Evolutionary conservation across 2,797 vertebrate species (phyloP), one percentile per base, ranked within the genome.

Genomic region (Bovichtus variegatus): DNA sequence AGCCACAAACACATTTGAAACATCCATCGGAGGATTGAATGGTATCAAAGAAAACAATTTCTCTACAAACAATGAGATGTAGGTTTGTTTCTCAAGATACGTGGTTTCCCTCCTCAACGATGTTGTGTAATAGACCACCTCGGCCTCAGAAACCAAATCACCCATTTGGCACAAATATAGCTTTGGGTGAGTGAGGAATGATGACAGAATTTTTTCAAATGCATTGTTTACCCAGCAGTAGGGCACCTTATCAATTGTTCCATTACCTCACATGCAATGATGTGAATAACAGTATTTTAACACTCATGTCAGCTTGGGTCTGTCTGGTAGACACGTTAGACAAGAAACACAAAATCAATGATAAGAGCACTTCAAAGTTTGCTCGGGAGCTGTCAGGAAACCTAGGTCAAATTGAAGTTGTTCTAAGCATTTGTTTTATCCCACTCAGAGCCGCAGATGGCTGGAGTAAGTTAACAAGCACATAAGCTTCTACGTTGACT

Each of bases 261-360:
- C 82, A 91, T 87, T 91, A 90, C 91, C 82, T 88, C 85, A 87
- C 76, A 92, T 85, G 76, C 82, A 90, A 82, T 83, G 76, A 84
- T 85, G 83, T 90, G 78, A 78, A 92, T 92, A 88, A 89, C 87
- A 83, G 87, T 89, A 89, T 88, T 89, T 91, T 85, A 82, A 88
- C 77, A 78, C 88, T 87, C 83, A 82, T 89, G 78, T 85, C 85
- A 67, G 76, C 79, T 77, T 57, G 54, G 55, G 51, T 79, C 46
- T 71, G 64, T 75, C 80, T 86, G 64, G 66, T 61, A 80, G 67
- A 83, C 57, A 53, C 38, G 46, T 58, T 63, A 78, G 74, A 79
- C 67, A 55, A 88, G 67, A 86, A 78, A 81, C 76, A 83, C 74
- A 79, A 72, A 85, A 81, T 87, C 87, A 81, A 73, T 87, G 82